Base-by-base conservation (phyloP, 2,113 vertebrate genomes). In the Ceyx melanurus region DNA sequence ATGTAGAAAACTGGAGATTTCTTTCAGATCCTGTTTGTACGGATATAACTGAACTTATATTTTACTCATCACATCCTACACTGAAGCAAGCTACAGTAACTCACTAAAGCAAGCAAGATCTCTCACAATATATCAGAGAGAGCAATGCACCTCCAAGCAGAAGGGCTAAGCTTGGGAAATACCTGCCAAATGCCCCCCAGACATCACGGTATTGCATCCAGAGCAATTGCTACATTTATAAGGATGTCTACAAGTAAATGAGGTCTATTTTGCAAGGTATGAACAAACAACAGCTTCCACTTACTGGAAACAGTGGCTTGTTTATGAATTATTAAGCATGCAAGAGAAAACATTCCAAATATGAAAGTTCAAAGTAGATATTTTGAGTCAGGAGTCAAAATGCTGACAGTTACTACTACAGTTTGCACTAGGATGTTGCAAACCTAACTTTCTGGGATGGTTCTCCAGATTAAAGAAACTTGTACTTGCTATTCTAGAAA, bases 251-350 rank as follows among this genome's bases (percentile, higher is more conserved):
- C 77, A 82, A 86, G 71, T 57, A 86, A 74, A 78, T 22, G 26
- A 90, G 58, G 54, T 77, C 45, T 86, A 5, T 96, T 95, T 95
- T 50, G 6, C 56, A 95, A 95, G 82, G 85, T 88, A 91, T 91
- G 89, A 89, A 96, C 94, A 94, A 94, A 96, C 67, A 76, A 93
- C 58, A 67, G 46, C 70, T 89, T 91, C 64, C 65, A 94, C 61
- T 91, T 86, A 93, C 68, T 77, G 89, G 78, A 91, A 82, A 70
- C 72, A 88, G 60, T 56, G 56, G 33, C 31, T 71, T 89, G 31
- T 26, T 77, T 86, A 81, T 72, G 75, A 25, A 81, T 66, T 67
- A 71, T 80, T 66, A 83, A 82, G 31, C 40, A 82, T 37, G 35
- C 40, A 86, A 74, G 57, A 88, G 48, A 77, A 89, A 89, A 86